Conservation (phyloP, 2,113 vertebrate species). For the Scophthalmus maximus region DNA sequence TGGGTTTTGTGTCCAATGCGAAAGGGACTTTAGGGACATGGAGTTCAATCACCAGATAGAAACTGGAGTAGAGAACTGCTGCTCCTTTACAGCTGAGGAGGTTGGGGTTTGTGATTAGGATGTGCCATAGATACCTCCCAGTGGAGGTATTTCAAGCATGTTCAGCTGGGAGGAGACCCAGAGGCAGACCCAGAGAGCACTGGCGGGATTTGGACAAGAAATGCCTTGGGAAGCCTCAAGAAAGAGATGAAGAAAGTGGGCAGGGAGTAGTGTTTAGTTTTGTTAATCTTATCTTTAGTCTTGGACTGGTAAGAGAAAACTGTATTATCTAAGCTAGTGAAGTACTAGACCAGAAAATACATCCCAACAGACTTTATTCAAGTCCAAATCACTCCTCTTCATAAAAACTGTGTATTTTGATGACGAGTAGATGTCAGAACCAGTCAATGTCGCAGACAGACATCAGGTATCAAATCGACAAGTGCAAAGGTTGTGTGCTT, state of each 20-base stretch:
- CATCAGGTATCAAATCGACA: too few species aligned
- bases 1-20: neutral
- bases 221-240: slow-evolving; percentile 3
- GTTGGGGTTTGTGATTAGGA: neutral
- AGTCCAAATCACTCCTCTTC: neutral
- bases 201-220: slow-evolving; percentile 22
- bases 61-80: neutral
- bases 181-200: slow-evolving; percentile 19
- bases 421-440: too few species aligned
- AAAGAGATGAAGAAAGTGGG: slow-evolving; percentile 4
- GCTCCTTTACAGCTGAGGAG: neutral
- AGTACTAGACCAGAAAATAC: neutral
- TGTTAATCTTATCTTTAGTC: neutral
- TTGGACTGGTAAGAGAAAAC: neutral
- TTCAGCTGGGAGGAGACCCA: slow-evolving; percentile 10
- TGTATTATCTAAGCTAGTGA: neutral
- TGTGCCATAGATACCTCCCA: neutral
- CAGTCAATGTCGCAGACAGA: too few species aligned
- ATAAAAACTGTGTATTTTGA: too few species aligned
- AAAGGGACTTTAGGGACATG: neutral
- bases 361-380: neutral
- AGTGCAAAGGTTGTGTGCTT: too few species aligned
- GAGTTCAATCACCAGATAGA: neutral
- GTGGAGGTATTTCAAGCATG: slow-evolving; percentile 5
- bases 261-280: neutral